A percentile compares a stretch with the other conserved stretches of the same genome.
These are phyloP conservation scores for Ophioninae sp. DNA, from an alignment of 2,888 invertebrate genomes.

Conservation along the genomic window DNA sequence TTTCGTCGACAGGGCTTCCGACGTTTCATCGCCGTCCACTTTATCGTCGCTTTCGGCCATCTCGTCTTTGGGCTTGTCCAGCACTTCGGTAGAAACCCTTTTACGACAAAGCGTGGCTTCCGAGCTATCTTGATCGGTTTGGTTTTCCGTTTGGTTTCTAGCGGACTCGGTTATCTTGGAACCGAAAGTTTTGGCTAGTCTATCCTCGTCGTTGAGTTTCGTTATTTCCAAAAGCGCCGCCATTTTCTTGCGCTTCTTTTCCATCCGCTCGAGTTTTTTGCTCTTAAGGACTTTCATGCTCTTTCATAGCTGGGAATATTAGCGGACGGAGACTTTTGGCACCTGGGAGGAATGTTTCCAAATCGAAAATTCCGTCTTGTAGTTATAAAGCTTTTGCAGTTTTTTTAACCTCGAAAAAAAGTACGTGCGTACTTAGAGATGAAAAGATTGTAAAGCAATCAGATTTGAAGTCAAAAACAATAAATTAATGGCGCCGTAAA, in stretches of 20 bases:
- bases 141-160: not conserved
- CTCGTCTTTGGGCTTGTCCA: constrained; percentile 37
- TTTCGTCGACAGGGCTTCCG: constrained; percentile 69
- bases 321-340: constrained; percentile 39
- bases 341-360: constrained; percentile 28
- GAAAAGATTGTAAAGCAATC: no score
- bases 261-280: constrained; percentile 83
- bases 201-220: constrained; percentile 84
- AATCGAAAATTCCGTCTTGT: not conserved
- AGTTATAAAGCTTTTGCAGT: not conserved
- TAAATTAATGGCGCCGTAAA: no score
- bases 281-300: constrained; percentile 80
- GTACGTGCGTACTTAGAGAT: no score
- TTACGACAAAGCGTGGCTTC: constrained; percentile 67
- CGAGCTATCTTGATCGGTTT: constrained; percentile 33
- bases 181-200: constrained; percentile 75
- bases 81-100: constrained; percentile 64
- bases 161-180: constrained; percentile 56
- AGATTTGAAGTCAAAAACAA: no score
- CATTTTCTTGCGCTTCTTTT: constrained; percentile 86
- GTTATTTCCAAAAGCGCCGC: constrained; percentile 84
- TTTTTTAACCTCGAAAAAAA: no score
- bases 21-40: constrained; percentile 40
- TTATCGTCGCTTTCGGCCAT: constrained; percentile 27
- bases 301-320: constrained; percentile 22